These are phyloP conservation scores for Danio tinwini DNA, from an alignment of 2,797 vertebrate genomes.

Conservation along the genomic window DNA sequence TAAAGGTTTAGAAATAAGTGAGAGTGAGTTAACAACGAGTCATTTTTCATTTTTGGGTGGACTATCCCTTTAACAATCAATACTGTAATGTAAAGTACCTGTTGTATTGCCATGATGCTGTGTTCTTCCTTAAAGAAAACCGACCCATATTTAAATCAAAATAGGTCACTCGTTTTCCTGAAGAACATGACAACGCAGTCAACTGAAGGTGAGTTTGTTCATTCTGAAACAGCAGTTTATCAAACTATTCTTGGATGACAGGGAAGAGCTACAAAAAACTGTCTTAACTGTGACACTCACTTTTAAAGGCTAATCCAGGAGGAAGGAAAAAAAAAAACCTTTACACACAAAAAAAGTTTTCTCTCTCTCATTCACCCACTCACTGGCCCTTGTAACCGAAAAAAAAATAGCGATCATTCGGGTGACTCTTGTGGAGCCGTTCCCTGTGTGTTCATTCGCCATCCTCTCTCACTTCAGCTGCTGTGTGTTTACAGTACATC, in stretches of 20 bases:
- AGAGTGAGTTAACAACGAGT: too few species aligned
- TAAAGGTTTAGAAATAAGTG: too few species aligned
- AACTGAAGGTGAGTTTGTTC: not conserved
- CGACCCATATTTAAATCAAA: not conserved
- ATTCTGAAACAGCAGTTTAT: constrained; percentile 7
- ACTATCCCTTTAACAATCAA: too few species aligned
- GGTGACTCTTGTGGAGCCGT: not conserved
- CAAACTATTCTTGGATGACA: not conserved
- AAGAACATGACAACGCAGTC: not conserved
- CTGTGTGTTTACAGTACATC: not conserved
- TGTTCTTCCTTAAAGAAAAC: not conserved
- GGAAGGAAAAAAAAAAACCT: not conserved
- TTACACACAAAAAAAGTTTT: not conserved
- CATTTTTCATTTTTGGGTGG: too few species aligned
- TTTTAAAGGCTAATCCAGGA: not conserved
- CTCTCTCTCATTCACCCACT: not conserved
- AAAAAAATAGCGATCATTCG: not conserved
- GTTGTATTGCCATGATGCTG: not conserved
- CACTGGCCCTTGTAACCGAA: not conserved
- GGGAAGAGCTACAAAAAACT: not conserved
- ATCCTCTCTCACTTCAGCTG: not conserved
- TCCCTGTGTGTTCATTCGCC: not conserved
- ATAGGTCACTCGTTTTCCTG: not conserved
- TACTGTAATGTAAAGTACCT: too few species aligned
- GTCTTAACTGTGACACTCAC: not conserved